phyloP scores from a whole-genome alignment of 2,797 vertebrate genomes.

The Octomys mimax region DNA sequence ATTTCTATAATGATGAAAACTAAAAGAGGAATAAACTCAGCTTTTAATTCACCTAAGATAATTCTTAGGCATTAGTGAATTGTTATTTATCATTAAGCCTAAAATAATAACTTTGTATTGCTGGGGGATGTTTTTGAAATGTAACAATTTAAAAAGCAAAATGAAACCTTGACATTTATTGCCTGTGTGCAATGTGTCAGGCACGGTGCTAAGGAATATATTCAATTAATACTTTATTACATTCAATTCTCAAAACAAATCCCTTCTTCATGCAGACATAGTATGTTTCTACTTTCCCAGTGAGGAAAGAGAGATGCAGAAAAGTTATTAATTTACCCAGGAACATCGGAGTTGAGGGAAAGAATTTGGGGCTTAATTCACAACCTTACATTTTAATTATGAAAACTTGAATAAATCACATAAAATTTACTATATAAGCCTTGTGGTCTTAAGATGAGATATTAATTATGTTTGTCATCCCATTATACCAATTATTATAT shows the following conservation, averaged over 20 bases:
- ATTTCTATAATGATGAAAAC: slow-evolving; percentile 52
- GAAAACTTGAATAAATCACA: slow-evolving; percentile 16
- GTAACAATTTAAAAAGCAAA: background rate
- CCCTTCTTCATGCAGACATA: background rate
- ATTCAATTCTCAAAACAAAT: slow-evolving; percentile 44
- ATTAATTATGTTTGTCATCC: slow-evolving; percentile 37
- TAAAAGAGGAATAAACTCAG: slow-evolving; percentile 19
- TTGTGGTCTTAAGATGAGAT: slow-evolving; percentile 20
- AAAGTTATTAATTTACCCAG: slow-evolving; percentile 1
- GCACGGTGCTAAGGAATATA: background rate
- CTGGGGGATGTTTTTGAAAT: background rate
- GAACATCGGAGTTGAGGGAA: background rate
- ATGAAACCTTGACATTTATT: slow-evolving; percentile 44
- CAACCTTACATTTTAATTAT: background rate
- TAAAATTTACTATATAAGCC: slow-evolving; percentile 19
- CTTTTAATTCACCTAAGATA: slow-evolving; percentile 47
- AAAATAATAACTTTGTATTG: slow-evolving; percentile 10
- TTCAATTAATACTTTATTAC: slow-evolving; percentile 1
- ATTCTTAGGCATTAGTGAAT: slow-evolving; percentile 13
- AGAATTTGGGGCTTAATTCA: background rate
- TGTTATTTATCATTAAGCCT: background rate
- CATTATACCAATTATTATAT: background rate
- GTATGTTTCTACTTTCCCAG: background rate
- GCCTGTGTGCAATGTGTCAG: background rate
- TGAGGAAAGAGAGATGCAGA: background rate